Evolutionary conservation across 2,888 invertebrate genomes (phyloP), one percentile per base, ranked within the genome.

Genomic region (Drosophila buzzatii): DNA sequence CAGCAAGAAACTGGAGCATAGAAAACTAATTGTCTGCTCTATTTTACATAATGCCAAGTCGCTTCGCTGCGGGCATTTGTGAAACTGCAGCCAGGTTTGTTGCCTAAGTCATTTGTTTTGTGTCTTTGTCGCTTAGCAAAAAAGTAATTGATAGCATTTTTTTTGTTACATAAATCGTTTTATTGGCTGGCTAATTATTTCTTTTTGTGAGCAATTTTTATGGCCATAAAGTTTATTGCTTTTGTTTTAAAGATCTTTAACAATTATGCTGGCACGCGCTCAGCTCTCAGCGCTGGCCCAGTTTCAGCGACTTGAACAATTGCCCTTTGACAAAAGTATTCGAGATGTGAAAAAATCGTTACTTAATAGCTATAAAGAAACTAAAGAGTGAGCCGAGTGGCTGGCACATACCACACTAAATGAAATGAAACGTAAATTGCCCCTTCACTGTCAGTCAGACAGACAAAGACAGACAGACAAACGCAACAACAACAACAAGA

Each of bases 21-120:
- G 92, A 92, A 92, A 92, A 92, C 89, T 91, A 91, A 92, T 92
- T 92, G 84, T 73, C 81, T 82, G 88, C 79, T 84, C 89, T 81
- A 84, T 88, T 92, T 91, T 92, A 89, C 91, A 92, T 92, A 92
- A 92, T 91, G 86, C 80, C 76, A 23, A 53, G 12, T 20, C 18
- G 18, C 14, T 44, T 10, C 1, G 58, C 64, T 77, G 70, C 62
- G 68, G 67, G 80, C 49, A 41, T 55, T 52, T 64, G 64, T 58
- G 53, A 59, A 64, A 59, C 12, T 44, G 49, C 56, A 3, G 3
- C 10, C 66, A 66, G 70, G 90, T 86, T 86, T 63, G 90, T 86
- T 90, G 90, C 75, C 81, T 79, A 85, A 89, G 86, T 90, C 89
- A 73, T 86, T 90, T 66, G 70, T 85, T 79, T 73, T 23, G 3